phyloP scores from a whole-genome alignment of 2,888 invertebrate genomes.

The Digitonthophagus gazella region DNA sequence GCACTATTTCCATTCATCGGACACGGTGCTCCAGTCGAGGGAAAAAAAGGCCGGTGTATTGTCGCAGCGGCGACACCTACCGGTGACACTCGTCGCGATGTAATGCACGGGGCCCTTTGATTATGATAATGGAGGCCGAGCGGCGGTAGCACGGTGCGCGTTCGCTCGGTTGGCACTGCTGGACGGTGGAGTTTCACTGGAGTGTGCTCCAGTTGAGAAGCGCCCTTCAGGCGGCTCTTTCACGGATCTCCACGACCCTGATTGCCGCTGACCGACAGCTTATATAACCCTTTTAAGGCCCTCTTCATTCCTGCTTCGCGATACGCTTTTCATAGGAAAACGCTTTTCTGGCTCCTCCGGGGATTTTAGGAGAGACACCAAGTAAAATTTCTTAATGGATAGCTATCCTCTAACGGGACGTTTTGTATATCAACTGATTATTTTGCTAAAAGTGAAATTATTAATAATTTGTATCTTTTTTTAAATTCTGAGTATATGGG shows the following conservation, averaged over 20 bases:
- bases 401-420: too few species aligned
- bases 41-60: neutral
- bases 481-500: too few species aligned
- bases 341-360: too few species aligned
- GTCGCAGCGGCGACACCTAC: neutral
- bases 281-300: conserved; percentile 39
- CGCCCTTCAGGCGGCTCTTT: conserved; percentile 35
- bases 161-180: conserved; percentile 29
- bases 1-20: neutral
- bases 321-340: conserved; percentile 27
- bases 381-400: too few species aligned
- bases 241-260: conserved; percentile 31
- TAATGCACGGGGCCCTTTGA: conserved; percentile 35
- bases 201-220: conserved; percentile 31
- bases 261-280: conserved; percentile 41
- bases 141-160: conserved; percentile 18
- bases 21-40: neutral
- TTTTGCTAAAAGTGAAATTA: too few species aligned
- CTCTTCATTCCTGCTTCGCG: conserved; percentile 29
- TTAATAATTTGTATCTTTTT: too few species aligned
- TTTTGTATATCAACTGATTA: too few species aligned
- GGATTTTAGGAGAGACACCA: too few species aligned
- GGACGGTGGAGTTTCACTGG: conserved; percentile 34
- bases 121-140: conserved; percentile 34
- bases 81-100: conserved; percentile 29